phyloP scores from a whole-genome alignment of 2,888 invertebrate genomes.

The Himalopsyche japonica region DNA sequence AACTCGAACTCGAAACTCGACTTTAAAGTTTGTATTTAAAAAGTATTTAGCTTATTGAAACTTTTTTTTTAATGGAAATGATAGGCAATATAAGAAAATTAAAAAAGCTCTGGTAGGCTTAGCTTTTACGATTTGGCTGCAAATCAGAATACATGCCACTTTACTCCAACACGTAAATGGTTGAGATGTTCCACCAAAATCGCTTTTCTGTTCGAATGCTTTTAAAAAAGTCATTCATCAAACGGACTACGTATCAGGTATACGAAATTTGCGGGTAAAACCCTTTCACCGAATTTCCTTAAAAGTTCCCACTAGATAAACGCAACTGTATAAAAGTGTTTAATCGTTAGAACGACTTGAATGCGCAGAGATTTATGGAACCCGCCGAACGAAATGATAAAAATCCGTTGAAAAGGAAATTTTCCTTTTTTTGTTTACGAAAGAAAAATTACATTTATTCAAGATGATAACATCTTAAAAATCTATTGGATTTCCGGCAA shows the following conservation, averaged over 20 bases:
- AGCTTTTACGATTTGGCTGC: too few relatives aligned
- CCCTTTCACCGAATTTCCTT: neutral
- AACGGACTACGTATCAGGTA: neutral
- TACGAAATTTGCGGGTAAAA: neutral
- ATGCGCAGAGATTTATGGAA: neutral
- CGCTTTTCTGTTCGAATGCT: neutral
- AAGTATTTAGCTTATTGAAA: too few relatives aligned
- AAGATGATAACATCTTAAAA: too few relatives aligned
- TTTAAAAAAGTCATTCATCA: neutral
- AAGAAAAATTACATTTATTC: too few relatives aligned
- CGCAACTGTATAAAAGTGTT: neutral
- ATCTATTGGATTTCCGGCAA: too few relatives aligned
- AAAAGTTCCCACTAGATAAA: neutral
- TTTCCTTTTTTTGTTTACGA: neutral
- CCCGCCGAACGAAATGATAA: neutral
- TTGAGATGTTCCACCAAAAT: neutral
- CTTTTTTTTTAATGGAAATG: too few relatives aligned
- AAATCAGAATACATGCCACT: too few relatives aligned
- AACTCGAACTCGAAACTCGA: too few relatives aligned
- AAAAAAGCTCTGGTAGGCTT: too few relatives aligned
- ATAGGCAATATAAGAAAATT: too few relatives aligned
- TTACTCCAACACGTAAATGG: neutral
- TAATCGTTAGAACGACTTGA: neutral
- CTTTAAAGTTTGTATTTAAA: too few relatives aligned
- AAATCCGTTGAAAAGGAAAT: neutral